Conservation (phyloP, 2,797 vertebrate genomes). For the Momotus momota region DNA sequence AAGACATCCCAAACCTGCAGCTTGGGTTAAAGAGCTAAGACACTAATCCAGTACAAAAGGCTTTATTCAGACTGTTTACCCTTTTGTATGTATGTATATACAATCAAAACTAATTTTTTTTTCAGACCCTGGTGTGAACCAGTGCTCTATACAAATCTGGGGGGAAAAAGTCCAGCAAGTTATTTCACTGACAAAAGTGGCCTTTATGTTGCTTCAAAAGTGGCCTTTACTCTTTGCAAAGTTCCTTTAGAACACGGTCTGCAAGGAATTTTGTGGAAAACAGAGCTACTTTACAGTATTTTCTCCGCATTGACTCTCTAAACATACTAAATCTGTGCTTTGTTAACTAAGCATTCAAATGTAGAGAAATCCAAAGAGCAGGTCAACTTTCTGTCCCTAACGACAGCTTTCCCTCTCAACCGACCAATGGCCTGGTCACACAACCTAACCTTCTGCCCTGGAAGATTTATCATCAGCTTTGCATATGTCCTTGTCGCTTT, state of each 20-base stretch:
- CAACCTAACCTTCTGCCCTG: conserved; percentile 66
- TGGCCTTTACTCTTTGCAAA: conserved; percentile 72
- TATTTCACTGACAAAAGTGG: conserved; percentile 74
- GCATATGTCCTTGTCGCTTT: conserved; percentile 4
- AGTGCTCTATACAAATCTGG: conserved; percentile 70
- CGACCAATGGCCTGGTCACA: conserved; percentile 59
- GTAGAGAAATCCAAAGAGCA: conserved; percentile 66
- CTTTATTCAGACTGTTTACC: conserved; percentile 54
- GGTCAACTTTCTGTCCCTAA: conserved; percentile 64
- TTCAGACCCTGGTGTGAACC: conserved; percentile 68
- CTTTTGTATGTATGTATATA: conserved; percentile 65
- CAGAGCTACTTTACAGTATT: conserved; percentile 73
- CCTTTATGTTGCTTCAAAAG: conserved; percentile 66
- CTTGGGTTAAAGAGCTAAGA: conserved; percentile 67
- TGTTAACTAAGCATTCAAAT: conserved; percentile 73
- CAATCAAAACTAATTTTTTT: conserved; percentile 74
- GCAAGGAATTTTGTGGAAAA: conserved; percentile 56
- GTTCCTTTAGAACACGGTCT: conserved; percentile 69
- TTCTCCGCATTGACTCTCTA: conserved; percentile 62
- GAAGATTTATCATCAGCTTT: conserved; percentile 73
- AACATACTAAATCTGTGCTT: conserved; percentile 73
- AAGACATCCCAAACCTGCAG: conserved; percentile 79
- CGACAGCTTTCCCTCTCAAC: conserved; percentile 51
- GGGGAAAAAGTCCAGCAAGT: conserved; percentile 62
- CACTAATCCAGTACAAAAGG: conserved; percentile 68